Evolutionary conservation across 2,888 invertebrate genomes (phyloP), one percentile per base, ranked within the genome.

Genomic region (Lasioglossum malachurum): DNA sequence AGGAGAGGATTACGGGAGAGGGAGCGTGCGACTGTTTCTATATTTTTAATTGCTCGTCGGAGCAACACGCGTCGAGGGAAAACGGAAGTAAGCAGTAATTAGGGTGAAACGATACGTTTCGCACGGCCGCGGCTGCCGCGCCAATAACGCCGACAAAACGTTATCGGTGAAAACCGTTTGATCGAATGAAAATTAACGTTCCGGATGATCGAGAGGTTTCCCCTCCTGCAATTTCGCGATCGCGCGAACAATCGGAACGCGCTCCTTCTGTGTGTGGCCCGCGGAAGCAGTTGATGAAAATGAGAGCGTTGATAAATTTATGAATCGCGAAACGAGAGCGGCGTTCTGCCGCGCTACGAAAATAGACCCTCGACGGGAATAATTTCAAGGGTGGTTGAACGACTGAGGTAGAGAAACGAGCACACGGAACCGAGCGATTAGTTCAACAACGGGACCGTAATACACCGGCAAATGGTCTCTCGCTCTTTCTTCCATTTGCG

Each of bases 331-430:
- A 60, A n/a, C 27, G 60, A 60, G 60, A 60, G 60, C 27, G 27
- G n/a, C 57, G n/a, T 27, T n/a, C 27, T 12, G 12, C 27, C 60
- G 4, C 60, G 4, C 60, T n/a, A 14, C 27, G 60, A 60, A 60
- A 60, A 60, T 27, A 14, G 27, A 27, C 27, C 14, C 4, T 60
- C 60, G 27, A 60, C 60, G 14, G 60, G 60, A 60, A 60, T 60
- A 60, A 60, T 60, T 60, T 60, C 60, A 60, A 60, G 60, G 27
- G 27, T 60, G 60, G 60, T 60, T n/a, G 60, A n/a, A 27, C 60
- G 60, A 27, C 60, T 1, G 27, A n/a, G 27, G 60, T 14, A n/a
- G 60, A 60, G n/a, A 14, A 60, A 7, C 60, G n/a, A 14, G 60
- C 60, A n/a, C 57, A 4, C 57, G n/a, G 57, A 14, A 60, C n/a